phyloP scores from a whole-genome alignment of 2,888 invertebrate species.

The Empis livida region DNA sequence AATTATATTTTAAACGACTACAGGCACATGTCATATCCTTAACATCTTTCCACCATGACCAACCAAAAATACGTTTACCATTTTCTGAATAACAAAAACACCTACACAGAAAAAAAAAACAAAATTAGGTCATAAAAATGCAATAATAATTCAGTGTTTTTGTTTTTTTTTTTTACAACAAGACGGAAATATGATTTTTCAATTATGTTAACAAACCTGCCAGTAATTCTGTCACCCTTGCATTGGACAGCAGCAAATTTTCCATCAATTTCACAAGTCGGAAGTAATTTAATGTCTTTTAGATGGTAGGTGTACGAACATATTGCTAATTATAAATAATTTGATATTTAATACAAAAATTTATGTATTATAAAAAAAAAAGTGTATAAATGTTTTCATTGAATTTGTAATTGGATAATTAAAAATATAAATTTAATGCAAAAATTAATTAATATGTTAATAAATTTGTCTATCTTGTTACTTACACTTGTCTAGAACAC shows the following conservation, averaged over 20 bases:
- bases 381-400: not conserved
- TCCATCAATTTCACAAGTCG: slow-evolving; percentile 44
- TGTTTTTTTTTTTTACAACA: no score
- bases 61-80: slow-evolving; percentile 52
- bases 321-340: slow-evolving; percentile 8
- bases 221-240: slow-evolving; percentile 47
- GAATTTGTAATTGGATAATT: not conserved
- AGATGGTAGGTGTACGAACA: slow-evolving; percentile 18
- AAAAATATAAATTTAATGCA: not conserved
- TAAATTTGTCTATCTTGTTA: no score
- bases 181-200: not conserved
- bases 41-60: slow-evolving; percentile 44
- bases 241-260: slow-evolving; percentile 50
- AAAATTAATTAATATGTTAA: no score
- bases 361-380: not conserved
- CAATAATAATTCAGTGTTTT: no score
- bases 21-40: slow-evolving; percentile 48
- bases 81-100: slow-evolving; percentile 51
- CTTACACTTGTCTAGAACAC: slow-evolving; percentile 20
- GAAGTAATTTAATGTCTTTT: slow-evolving; percentile 22
- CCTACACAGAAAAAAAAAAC: slow-evolving; percentile 25
- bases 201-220: slow-evolving; percentile 39
- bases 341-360: not conserved
- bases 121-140: not conserved
- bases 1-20: slow-evolving; percentile 44